Evolutionary conservation across 2,888 invertebrate species (phyloP), one percentile per base, ranked within the genome.

Genomic region (Dryadula phaetusa): DNA sequence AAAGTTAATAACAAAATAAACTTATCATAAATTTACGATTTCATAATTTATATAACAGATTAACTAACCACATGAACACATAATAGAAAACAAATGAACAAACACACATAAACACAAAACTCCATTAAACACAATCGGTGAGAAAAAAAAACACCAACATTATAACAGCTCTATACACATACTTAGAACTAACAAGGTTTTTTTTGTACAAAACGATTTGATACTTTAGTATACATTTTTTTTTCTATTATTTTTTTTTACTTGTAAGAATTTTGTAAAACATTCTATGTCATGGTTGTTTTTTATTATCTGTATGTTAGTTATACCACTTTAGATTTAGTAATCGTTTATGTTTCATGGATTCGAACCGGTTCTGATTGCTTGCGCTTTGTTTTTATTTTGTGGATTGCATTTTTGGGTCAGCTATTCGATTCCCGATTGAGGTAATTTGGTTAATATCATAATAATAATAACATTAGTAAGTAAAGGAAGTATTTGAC

Each of bases 221-320:
- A 70, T 76, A 72, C 63, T 67, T 54, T 34, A 61, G 56, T 62
- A 64, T 73, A 49, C 22, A 14, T 47, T 72, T 75, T 74, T 74
- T 73, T 74, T 72, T 73, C 46, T 69, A 28, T 67, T 64, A 64
- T 74, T 76, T 78, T 76, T 77, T 75, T 69, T 64, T 64, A 67
- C 75, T 76, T 81, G 80, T 82, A 81, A 79, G 82, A 82, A 84
- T 83, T 80, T 81, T 79, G 82, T 82, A 77, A 80, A 82, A 82
- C 75, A 79, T 76, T 77, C 72, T 72, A 72, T 75, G 76, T 77
- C 76, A 77, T 74, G 76, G 76, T 74, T 70, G 75, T 72, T 67
- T 61, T 64, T 61, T 58, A 61, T 67, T 64, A 18, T 42, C 52
- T 46, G 25, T 37, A 58, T 76, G 70, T 68, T 62, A 67, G 66